Evolutionary conservation across 1,140 invertebrate genomes (phyloP).

Genomic region (Physella acuta): DNA sequence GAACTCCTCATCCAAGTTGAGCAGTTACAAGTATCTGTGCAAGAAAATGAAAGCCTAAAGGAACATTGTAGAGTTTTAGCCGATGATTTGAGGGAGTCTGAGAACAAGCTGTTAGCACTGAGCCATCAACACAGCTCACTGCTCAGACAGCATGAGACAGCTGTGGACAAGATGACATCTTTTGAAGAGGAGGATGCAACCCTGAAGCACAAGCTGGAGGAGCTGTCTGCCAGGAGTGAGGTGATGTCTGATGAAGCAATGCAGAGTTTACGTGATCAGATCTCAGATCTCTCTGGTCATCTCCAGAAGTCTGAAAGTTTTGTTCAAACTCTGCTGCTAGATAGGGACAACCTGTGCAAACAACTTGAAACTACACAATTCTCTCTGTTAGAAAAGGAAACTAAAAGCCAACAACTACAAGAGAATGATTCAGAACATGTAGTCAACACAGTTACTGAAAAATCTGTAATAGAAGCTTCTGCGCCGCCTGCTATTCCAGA

Average conservation of each 20-base stretch:
- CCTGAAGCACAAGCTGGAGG: background rate
- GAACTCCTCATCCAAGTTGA: background rate
- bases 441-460: no score
- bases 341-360: background rate
- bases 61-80: background rate
- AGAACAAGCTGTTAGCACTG: background rate
- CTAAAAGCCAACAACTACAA: no score
- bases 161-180: background rate
- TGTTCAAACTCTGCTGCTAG: background rate
- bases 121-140: background rate
- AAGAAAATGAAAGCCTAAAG: background rate
- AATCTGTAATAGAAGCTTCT: no score
- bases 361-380: no score
- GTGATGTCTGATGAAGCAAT: background rate
- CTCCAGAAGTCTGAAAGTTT: slow-evolving; percentile 1
- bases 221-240: background rate
- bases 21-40: background rate
- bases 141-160: background rate
- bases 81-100: background rate
- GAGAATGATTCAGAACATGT: no score
- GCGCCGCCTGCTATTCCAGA: no score
- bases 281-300: background rate
- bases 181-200: background rate
- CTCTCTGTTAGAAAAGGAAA: no score
- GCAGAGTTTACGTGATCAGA: background rate